phyloP scores from a whole-genome alignment of 37 sponge, comb jelly and placozoan species.

The Cladorhizidae sp. region DNA sequence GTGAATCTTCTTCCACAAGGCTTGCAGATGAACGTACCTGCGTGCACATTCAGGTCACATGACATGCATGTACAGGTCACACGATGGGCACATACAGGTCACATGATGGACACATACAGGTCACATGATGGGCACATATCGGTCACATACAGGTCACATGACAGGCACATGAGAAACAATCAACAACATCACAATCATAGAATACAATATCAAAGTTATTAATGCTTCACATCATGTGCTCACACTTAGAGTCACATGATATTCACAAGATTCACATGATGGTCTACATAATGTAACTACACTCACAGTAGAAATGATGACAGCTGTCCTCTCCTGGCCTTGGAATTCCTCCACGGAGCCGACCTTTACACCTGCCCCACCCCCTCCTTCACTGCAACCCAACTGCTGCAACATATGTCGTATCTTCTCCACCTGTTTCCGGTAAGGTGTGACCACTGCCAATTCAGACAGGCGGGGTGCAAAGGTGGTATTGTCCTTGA shows the following conservation, averaged over 20 bases:
- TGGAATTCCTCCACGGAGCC: conserved; percentile 90
- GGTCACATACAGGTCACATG: too few species aligned
- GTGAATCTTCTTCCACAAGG: conserved; percentile 32
- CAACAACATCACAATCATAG: too few species aligned
- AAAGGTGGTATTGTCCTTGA: conserved; percentile 34
- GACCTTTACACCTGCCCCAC: conserved; percentile 45
- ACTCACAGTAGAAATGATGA: conserved; percentile 84
- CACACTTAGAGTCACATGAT: neutral
- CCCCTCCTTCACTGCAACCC: conserved; percentile 10
- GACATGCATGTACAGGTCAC: too few species aligned
- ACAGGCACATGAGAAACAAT: too few species aligned
- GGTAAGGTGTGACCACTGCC: conserved; percentile 78
- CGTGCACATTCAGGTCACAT: too few species aligned
- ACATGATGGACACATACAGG: too few species aligned
- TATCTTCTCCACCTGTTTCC: conserved; percentile 80
- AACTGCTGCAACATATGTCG: conserved; percentile 33
- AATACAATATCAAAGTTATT: neutral
- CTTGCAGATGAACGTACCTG: conserved; percentile 57
- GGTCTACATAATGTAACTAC: too few species aligned
- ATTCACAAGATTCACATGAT: neutral
- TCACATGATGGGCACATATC: too few species aligned
- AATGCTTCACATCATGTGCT: neutral
- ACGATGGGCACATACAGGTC: too few species aligned
- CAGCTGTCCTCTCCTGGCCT: conserved; percentile 72
- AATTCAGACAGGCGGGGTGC: conserved; percentile 35